These are phyloP conservation scores for Charanyca ferruginea DNA, from an alignment of 2,888 invertebrate genomes.

Conservation along the genomic window DNA sequence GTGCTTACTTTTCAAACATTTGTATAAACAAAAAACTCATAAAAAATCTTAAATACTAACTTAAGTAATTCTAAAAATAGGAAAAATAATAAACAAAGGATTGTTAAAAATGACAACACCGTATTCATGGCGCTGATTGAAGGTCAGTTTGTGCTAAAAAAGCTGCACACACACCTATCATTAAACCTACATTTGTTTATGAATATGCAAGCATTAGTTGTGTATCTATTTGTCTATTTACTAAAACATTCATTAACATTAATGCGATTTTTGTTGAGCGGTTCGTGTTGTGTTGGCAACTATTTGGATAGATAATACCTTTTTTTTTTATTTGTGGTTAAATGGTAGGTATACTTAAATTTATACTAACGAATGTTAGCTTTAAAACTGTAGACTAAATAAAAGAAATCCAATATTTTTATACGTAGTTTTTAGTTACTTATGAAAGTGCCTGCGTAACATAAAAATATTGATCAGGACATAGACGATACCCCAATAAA, in stretches of 20 bases:
- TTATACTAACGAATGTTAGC: neutral
- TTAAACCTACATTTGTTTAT: slow-evolving; percentile 37
- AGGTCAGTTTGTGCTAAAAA: slow-evolving; percentile 37
- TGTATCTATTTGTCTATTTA: slow-evolving; percentile 13
- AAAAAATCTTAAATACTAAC: neutral
- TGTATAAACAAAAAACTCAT: neutral
- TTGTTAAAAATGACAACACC: slow-evolving; percentile 2
- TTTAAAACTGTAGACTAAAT: neutral
- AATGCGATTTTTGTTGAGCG: slow-evolving; percentile 13
- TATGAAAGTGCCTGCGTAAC: neutral
- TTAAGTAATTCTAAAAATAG: slow-evolving; percentile 11
- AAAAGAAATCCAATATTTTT: too few species aligned
- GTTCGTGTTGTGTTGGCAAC: slow-evolving; percentile 11
- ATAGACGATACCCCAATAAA: neutral
- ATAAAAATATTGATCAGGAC: neutral
- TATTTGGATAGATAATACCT: slow-evolving; percentile 25
- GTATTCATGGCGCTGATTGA: slow-evolving; percentile 19
- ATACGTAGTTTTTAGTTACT: too few species aligned
- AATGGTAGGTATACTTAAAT: too few species aligned
- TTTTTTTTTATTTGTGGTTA: slow-evolving; percentile 2
- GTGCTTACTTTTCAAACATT: neutral
- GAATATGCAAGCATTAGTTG: slow-evolving; percentile 39
- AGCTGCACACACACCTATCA: slow-evolving; percentile 20
- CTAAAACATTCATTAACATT: slow-evolving; percentile 14
- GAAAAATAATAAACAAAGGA: slow-evolving; percentile 20